A percentile compares a stretch with the other conserved stretches of the same genome.
These are phyloP conservation scores for Chelonus insularis DNA, from an alignment of 1,140 invertebrate species.

Conservation along the genomic window DNA sequence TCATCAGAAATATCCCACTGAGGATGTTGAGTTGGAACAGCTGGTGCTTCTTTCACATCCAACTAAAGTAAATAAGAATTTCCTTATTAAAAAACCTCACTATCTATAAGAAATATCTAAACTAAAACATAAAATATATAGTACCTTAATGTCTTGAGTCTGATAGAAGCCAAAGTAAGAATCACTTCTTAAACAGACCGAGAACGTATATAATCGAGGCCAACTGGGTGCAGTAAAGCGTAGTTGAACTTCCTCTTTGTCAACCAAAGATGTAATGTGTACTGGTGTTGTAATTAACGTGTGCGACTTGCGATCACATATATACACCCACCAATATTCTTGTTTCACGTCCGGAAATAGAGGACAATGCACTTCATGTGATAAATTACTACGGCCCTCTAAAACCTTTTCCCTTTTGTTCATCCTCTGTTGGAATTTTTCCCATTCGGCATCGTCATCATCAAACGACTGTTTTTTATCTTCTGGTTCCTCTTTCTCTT, in stretches of 20 bases:
- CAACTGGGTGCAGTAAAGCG: conserved; percentile 91
- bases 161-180: conserved; percentile 94
- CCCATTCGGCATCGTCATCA: conserved; percentile 77
- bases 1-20: conserved; percentile 96
- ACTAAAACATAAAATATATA: conserved; percentile 15
- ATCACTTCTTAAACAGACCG: conserved; percentile 88
- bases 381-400: conserved; percentile 91
- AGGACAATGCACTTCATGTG: conserved; percentile 95
- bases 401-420: conserved; percentile 83
- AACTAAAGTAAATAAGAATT: conserved; percentile 62
- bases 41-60: conserved; percentile 93
- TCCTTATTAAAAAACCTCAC: conserved; percentile 9
- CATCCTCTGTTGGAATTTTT: conserved; percentile 75
- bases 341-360: conserved; percentile 94
- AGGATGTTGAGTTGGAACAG: conserved; percentile 86
- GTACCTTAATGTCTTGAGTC: conserved; percentile 87
- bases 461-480: conserved; percentile 64
- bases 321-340: conserved; percentile 99
- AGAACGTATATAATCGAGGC: conserved; percentile 90
- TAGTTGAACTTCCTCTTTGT: conserved; percentile 85
- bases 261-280: conserved; percentile 83
- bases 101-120: neutral
- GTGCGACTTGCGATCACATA: conserved; percentile 90
- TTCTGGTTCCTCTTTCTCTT: neutral
- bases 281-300: conserved; percentile 88